These are phyloP conservation scores for Stenurella melanura DNA, from an alignment of 2,888 invertebrate species.

Conservation along the genomic window DNA sequence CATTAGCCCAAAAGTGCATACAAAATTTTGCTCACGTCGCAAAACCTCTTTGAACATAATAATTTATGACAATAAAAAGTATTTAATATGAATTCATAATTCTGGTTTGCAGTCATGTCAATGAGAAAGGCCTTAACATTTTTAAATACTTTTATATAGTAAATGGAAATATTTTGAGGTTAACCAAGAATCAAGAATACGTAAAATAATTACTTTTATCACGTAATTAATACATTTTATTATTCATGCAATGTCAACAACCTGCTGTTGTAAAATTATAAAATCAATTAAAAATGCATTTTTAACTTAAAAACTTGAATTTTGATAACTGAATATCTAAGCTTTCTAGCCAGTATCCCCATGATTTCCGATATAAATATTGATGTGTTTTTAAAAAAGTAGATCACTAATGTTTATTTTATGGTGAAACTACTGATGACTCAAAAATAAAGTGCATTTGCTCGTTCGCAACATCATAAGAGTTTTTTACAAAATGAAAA, in stretches of 20 bases:
- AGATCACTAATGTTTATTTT: constrained; percentile 17
- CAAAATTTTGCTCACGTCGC: background rate
- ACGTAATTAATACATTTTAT: constrained; percentile 39
- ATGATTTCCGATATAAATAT: constrained; percentile 17
- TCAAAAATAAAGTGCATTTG: background rate
- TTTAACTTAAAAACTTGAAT: constrained; percentile 30
- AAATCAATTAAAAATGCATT: constrained; percentile 38
- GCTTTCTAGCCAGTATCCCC: background rate
- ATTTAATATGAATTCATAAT: constrained; percentile 3
- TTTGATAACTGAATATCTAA: constrained; percentile 16
- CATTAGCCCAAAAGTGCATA: background rate
- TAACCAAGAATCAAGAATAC: constrained; percentile 8
- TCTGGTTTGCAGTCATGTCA: constrained; percentile 16
- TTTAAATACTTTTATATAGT: constrained; percentile 23
- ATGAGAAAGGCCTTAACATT: constrained; percentile 33
- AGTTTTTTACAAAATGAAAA: constrained; percentile 1
- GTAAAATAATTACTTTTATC: constrained; percentile 33
- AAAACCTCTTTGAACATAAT: background rate
- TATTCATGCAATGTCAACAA: constrained; percentile 38
- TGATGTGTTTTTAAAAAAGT: constrained; percentile 6
- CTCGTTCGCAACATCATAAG: background rate
- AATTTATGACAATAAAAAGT: constrained; percentile 1
- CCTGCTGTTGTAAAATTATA: constrained; percentile 21
- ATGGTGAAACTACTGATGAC: constrained; percentile 8
- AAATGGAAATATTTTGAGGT: constrained; percentile 34